Percentiles rank a stretch among this genome's conserved stretches.
Conservation (phyloP, 1,140 invertebrate species). For the Lordiphosa mommai region DNA sequence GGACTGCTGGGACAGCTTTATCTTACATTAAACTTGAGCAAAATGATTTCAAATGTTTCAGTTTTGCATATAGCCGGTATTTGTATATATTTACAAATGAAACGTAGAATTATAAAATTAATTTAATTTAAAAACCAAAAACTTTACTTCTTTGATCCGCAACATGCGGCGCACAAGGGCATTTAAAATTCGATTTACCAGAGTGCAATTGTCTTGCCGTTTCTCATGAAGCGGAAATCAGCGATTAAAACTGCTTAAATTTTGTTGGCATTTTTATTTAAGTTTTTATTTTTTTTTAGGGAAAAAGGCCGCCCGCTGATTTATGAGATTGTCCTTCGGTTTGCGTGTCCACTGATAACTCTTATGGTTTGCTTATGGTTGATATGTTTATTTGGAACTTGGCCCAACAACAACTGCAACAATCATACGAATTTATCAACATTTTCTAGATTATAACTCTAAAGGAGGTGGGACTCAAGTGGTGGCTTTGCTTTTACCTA, state of each 20-base stretch:
- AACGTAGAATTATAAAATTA: too few species aligned
- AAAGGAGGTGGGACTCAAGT: constrained; percentile 23
- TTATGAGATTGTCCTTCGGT: constrained; percentile 70
- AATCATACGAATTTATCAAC: constrained; percentile 70
- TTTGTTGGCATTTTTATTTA: constrained; percentile 24
- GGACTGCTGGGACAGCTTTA: too few species aligned
- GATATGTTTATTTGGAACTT: constrained; percentile 74
- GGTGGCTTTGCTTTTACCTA: constrained; percentile 17
- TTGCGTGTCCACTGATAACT: constrained; percentile 49
- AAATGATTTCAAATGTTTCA: too few species aligned
- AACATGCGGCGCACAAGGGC: neutral
- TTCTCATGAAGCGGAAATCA: constrained; percentile 70
- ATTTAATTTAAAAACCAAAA: too few species aligned
- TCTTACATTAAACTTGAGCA: too few species aligned
- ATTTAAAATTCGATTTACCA: constrained; percentile 1
- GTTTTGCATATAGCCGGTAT: too few species aligned
- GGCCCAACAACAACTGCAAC: constrained; percentile 44
- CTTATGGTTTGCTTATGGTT: constrained; percentile 42
- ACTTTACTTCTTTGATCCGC: constrained; percentile 2
- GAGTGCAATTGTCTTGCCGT: constrained; percentile 24
- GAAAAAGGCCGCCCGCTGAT: constrained; percentile 32
- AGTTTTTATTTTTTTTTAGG: constrained; percentile 25
- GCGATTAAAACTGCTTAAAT: constrained; percentile 60
- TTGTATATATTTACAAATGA: too few species aligned
- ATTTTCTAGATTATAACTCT: constrained; percentile 34